phyloP scores from a whole-genome alignment of 2,797 vertebrate species.

The Tapera naevia region DNA sequence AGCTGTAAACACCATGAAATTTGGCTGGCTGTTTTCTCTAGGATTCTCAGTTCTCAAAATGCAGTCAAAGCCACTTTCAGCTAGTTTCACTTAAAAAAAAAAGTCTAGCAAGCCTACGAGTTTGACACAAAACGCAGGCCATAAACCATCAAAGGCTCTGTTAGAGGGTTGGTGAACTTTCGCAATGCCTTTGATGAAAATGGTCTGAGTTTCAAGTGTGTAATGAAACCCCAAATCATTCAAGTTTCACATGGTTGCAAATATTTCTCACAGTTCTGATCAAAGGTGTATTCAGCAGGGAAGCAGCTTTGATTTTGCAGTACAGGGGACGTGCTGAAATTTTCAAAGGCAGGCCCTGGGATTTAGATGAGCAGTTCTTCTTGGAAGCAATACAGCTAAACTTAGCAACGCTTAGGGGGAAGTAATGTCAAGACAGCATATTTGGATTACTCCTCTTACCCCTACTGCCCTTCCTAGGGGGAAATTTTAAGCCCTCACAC shows the following conservation, averaged over 20 bases:
- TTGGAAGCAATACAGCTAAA: constrained; percentile 53
- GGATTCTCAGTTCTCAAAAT: neutral
- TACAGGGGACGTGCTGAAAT: constrained; percentile 66
- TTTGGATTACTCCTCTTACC: constrained; percentile 27
- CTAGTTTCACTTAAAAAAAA: constrained; percentile 1
- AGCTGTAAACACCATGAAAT: neutral
- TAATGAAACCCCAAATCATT: constrained; percentile 72
- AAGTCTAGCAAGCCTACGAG: constrained; percentile 18
- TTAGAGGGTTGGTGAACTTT: constrained; percentile 63
- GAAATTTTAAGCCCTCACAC: neutral
- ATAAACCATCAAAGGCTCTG: constrained; percentile 64
- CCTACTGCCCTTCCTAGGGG: neutral
- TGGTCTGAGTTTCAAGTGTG: constrained; percentile 69
- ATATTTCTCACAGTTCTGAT: constrained; percentile 72
- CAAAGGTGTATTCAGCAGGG: constrained; percentile 72
- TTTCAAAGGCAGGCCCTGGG: constrained; percentile 66
- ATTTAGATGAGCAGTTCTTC: constrained; percentile 58
- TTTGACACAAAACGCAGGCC: constrained; percentile 37
- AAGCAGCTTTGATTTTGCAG: constrained; percentile 70
- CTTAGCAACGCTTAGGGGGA: constrained; percentile 32
- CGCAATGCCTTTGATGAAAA: constrained; percentile 71
- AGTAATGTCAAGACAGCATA: neutral
- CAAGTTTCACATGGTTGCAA: constrained; percentile 74
- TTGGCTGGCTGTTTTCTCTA: neutral
- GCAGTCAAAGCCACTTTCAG: constrained; percentile 27